Evolutionary conservation across 1,140 invertebrate genomes (phyloP).

Genomic region (Fopius arisanus): DNA sequence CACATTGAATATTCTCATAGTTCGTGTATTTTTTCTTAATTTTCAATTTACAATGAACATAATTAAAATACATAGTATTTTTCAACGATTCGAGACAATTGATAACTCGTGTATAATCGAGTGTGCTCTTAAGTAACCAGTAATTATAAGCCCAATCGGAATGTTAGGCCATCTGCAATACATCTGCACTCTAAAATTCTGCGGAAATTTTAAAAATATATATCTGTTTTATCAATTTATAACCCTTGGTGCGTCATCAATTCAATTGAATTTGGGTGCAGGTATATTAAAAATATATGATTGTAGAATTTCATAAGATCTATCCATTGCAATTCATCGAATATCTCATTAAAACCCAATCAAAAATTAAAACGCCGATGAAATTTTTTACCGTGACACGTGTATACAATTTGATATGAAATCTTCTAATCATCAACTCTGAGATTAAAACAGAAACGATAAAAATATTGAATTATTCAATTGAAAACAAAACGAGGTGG

Average conservation of each 20-base stretch:
- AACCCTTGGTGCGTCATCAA: neutral
- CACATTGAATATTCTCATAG: neutral
- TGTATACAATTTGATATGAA: neutral
- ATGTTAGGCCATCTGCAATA: neutral
- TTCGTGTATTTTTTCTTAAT: neutral
- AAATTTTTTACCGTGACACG: neutral
- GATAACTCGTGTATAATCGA: constrained; percentile 1
- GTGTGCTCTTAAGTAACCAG: neutral
- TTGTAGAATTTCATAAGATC: neutral
- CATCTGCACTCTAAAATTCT: neutral
- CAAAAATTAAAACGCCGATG: neutral
- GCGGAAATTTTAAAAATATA: constrained; percentile 3
- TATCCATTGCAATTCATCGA: neutral
- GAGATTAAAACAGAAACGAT: neutral
- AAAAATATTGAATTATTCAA: neutral
- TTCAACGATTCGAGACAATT: neutral
- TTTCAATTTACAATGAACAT: neutral
- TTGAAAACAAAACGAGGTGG: neutral
- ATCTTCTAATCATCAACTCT: neutral
- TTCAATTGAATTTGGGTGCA: neutral
- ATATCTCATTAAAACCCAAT: neutral
- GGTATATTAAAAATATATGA: constrained; percentile 4
- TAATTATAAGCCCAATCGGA: neutral
- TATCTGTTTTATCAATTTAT: neutral
- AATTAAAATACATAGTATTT: constrained; percentile 6